Conservation (phyloP, 2,113 vertebrate species). For the Glareola pratincola region DNA sequence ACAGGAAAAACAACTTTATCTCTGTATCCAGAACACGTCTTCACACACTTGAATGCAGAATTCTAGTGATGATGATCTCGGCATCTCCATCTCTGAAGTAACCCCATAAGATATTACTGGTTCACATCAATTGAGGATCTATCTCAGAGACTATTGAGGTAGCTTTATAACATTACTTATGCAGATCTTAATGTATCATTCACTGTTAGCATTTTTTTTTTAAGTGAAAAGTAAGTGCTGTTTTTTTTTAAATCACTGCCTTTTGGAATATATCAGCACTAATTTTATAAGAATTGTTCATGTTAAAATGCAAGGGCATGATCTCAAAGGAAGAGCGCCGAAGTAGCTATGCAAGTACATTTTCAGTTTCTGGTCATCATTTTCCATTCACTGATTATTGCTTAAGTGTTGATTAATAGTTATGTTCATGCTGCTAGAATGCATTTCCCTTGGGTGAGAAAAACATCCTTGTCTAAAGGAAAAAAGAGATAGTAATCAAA, state of each 20-base stretch:
- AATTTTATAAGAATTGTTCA: slow-evolving; percentile 67
- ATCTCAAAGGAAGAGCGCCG: slow-evolving; percentile 54
- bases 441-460: slow-evolving; percentile 72
- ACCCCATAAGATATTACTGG: background rate
- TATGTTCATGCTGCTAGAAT: slow-evolving; percentile 74
- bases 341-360: slow-evolving; percentile 53
- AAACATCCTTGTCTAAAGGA: slow-evolving; percentile 63
- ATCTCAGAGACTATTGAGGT: slow-evolving; percentile 25
- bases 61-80: background rate
- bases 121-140: background rate
- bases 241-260: slow-evolving; percentile 58
- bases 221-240: slow-evolving; percentile 37
- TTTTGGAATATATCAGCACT: slow-evolving; percentile 68
- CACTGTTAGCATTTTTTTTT: background rate
- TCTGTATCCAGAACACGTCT: background rate
- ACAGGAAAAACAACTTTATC: background rate
- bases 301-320: slow-evolving; percentile 66
- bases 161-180: slow-evolving; percentile 52
- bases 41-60: background rate
- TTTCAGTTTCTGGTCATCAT: slow-evolving; percentile 72
- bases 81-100: background rate
- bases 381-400: slow-evolving; percentile 77
- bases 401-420: slow-evolving; percentile 81
- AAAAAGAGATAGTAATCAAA: slow-evolving; percentile 70
- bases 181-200: slow-evolving; percentile 38